Base-by-base conservation (phyloP, 2,797 vertebrate species). In the Takifugu rubripes region DNA sequence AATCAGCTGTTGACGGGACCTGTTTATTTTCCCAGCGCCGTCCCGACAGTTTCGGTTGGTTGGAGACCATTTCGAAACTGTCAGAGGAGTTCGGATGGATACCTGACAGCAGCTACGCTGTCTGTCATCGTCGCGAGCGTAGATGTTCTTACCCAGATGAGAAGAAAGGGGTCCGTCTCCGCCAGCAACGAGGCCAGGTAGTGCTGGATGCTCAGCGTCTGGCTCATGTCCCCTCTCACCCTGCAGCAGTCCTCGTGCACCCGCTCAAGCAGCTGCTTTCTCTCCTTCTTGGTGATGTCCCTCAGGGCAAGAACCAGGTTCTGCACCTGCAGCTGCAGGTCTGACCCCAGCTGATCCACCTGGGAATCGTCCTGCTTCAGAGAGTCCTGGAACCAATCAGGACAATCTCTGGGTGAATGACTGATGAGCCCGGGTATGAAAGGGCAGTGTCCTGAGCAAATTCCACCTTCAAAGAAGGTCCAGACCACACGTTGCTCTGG, bases 121-220 rank as follows among this genome's bases (percentile, higher is more conserved):
- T 21, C 21, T 21, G 21, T 21, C 21, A 21, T 21, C 21, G 21
- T 1, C 21, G 21, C 21, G 21, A 21, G 21, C 21, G 47, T 24
- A 26, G 9, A 14, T 8, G 3, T 24, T 51, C 83, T 77, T 66
- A 91, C 89, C 90, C 90, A 90, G 74, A 92, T 88, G 52, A 92
- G 85, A 57, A 91, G 66, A 77, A 90, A 90, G 56, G 90, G 90
- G 81, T 90, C 91, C 0, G 77, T 83, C 77, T 90, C 87, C 4
- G 74, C 72, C 66, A 89, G 79, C 75, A 91, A 74, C 1, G 84
- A 70, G 49, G 69, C 49, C 68, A 92, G 78, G 64, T 89, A 86
- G 12, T 61, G 62, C 61, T 81, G 78, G 74, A 91, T 84, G 78
- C 62, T 70, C 40, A 73, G 75, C 5, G 72, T 86, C 71, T 88